Conservation (phyloP, 2,113 vertebrate genomes). For the Pardalotus punctatus region DNA sequence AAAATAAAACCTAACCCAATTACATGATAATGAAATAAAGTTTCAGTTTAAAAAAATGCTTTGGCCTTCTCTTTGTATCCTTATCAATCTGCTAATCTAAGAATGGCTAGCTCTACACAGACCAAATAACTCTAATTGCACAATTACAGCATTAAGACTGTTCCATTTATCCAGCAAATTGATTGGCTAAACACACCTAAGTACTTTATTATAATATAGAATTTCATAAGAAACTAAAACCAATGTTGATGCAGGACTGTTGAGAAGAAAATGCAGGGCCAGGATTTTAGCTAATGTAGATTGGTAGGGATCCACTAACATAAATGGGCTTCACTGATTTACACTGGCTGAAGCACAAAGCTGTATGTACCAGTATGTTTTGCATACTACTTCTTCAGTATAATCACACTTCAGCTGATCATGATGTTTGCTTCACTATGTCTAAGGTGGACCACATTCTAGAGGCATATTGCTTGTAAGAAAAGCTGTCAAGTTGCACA, state of each 20-base stretch:
- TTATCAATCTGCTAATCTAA: constrained; percentile 63
- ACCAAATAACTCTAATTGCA: constrained; percentile 38
- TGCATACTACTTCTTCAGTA: not conserved
- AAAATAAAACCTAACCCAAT: constrained; percentile 59
- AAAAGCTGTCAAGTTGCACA: constrained; percentile 26
- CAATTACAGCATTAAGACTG: constrained; percentile 37
- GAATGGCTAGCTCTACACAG: constrained; percentile 19
- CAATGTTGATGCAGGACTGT: not conserved
- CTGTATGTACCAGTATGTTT: not conserved
- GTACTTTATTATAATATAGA: constrained; percentile 36
- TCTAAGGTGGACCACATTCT: not conserved
- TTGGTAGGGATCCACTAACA: not conserved
- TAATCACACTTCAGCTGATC: constrained; percentile 18
- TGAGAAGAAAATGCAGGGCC: constrained; percentile 5
- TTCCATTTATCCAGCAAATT: constrained; percentile 53
- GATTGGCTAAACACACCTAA: constrained; percentile 36
- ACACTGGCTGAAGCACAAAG: not conserved
- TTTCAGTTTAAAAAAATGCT: constrained; percentile 33
- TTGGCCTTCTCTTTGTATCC: constrained; percentile 44
- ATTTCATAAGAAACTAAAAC: constrained; percentile 30
- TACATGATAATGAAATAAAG: constrained; percentile 57
- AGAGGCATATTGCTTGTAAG: not conserved
- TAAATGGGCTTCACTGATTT: not conserved
- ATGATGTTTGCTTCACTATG: constrained; percentile 17
- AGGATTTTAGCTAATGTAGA: not conserved